Percentiles rank a stretch among this genome's conserved stretches.
Conservation (phyloP, 2,797 vertebrate species). For the Varecia variegata region DNA sequence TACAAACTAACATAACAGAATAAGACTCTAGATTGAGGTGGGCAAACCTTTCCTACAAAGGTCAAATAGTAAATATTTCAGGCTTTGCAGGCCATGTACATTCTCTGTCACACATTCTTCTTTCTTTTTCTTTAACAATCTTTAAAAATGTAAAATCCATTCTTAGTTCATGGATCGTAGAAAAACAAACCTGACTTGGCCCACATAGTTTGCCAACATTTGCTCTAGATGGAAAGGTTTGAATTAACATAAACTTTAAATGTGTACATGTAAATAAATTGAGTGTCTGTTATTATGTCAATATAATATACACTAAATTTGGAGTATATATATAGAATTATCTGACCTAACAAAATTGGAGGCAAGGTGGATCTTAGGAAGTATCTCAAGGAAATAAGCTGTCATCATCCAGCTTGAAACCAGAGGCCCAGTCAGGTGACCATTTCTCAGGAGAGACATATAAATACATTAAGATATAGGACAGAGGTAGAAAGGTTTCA, state of each 20-base stretch:
- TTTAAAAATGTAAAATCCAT: constrained; percentile 28
- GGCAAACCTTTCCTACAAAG: not conserved
- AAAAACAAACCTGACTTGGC: not conserved
- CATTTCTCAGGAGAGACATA: not conserved
- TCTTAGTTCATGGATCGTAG: not conserved
- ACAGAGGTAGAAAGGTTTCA: not conserved
- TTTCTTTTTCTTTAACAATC: not conserved
- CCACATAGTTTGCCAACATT: not conserved
- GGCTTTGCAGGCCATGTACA: not conserved
- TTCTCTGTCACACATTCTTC: not conserved
- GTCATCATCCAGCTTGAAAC: not conserved
- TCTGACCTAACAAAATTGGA: not conserved
- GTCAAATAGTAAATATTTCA: not conserved
- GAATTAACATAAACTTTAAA: not conserved
- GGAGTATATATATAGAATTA: not conserved
- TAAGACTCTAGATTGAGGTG: not conserved
- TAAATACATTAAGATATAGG: not conserved
- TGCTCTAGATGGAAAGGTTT: not conserved
- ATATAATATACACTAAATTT: not conserved
- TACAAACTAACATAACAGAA: not conserved
- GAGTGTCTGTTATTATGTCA: not conserved
- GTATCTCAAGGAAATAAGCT: not conserved
- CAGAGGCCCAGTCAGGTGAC: not conserved
- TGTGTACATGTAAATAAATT: not conserved
- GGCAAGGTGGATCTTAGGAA: not conserved